Evolutionary conservation across 2,113 vertebrate genomes (phyloP).

Genomic region (Eleginops maclovinus): DNA sequence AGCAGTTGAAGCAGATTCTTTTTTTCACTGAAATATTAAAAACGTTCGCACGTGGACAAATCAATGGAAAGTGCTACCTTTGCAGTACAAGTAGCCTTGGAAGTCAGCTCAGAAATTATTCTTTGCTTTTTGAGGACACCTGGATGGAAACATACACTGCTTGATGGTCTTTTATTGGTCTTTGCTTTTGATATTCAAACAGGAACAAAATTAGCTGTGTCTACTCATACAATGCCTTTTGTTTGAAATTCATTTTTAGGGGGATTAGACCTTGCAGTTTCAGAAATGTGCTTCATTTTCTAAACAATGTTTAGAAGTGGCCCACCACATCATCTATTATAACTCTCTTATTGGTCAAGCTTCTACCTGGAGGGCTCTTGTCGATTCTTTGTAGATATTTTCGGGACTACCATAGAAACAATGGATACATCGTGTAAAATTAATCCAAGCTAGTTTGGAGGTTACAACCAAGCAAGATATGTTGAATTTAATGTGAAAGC

Average conservation of each 20-base stretch:
- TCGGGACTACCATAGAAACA: neutral
- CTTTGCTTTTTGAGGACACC: neutral
- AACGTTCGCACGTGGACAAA: neutral
- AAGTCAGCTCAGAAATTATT: neutral
- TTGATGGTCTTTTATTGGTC: neutral
- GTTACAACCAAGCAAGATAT: neutral
- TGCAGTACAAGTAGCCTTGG: neutral
- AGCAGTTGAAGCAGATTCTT: neutral
- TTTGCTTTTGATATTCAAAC: conserved; percentile 14
- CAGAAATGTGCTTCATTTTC: neutral
- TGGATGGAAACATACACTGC: neutral
- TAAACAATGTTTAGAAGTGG: neutral
- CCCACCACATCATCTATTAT: neutral
- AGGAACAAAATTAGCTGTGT: conserved; percentile 2
- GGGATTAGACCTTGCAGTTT: neutral
- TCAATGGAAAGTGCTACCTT: neutral
- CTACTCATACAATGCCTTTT: neutral
- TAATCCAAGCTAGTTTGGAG: neutral
- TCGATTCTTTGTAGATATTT: conserved; percentile 14
- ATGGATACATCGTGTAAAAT: neutral
- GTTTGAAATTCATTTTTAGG: conserved; percentile 6
- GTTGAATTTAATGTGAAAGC: conserved; percentile 15
- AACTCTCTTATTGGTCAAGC: neutral
- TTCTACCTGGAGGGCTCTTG: neutral
- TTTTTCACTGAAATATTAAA: neutral